Percentiles rank a stretch among this genome's conserved stretches.
Conservation (phyloP, 1,140 invertebrate species). For the Lithobius niger region DNA sequence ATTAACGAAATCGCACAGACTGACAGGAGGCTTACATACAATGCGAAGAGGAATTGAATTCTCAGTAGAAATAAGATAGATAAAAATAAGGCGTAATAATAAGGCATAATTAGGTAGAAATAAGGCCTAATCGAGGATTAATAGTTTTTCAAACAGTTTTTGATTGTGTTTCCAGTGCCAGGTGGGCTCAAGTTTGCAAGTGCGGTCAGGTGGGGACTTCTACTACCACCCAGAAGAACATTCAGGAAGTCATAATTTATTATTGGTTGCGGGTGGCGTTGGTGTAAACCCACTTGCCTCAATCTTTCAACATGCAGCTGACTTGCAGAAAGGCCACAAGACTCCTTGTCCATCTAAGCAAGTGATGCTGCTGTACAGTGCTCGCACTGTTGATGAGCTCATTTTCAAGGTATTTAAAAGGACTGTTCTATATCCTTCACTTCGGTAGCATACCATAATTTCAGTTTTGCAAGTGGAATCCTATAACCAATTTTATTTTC, state of each 20-base stretch:
- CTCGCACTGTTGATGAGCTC: conserved; percentile 25
- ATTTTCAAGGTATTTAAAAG: conserved; percentile 31
- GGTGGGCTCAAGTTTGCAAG: conserved; percentile 22
- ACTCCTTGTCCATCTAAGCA: not conserved
- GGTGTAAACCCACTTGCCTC: conserved; percentile 33
- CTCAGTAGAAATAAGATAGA: too few relatives aligned
- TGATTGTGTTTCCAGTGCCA: conserved; percentile 23
- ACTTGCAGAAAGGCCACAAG: conserved; percentile 14
- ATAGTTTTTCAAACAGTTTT: not conserved
- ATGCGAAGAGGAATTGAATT: too few relatives aligned
- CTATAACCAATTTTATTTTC: too few relatives aligned
- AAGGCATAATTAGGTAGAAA: too few relatives aligned
- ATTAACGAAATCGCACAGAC: too few relatives aligned
- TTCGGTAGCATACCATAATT: too few relatives aligned
- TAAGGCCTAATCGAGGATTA: too few relatives aligned
- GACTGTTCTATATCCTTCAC: too few relatives aligned
- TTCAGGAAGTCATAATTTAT: conserved; percentile 17
- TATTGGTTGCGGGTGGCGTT: conserved; percentile 34
- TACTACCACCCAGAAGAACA: conserved; percentile 23
- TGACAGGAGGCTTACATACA: too few relatives aligned
- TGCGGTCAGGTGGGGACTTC: conserved; percentile 30
- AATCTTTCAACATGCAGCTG: conserved; percentile 26
- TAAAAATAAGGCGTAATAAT: too few relatives aligned
- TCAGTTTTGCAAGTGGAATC: too few relatives aligned
- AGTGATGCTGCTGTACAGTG: conserved; percentile 26